A percentile compares a stretch with the other conserved stretches of the same genome.
Evolutionary conservation across 2,797 vertebrate species (phyloP).

Genomic region (Decapterus maruadsi): DNA sequence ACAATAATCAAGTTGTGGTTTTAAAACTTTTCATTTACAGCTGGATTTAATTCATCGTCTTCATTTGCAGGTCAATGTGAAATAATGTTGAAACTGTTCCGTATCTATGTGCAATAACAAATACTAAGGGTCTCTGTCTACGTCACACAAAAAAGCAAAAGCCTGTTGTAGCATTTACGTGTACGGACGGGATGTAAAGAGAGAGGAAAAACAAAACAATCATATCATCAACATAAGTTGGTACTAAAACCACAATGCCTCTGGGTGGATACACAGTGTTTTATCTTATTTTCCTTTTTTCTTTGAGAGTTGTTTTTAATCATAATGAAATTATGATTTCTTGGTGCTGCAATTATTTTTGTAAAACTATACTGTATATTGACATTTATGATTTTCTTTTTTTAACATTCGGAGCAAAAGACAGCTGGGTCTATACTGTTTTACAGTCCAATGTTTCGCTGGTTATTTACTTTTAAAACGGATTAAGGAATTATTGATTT

Average conservation of each 20-base stretch:
- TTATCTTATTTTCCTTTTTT: slow-evolving; percentile 56
- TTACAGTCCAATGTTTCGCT: slow-evolving; percentile 69
- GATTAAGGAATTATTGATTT: neutral
- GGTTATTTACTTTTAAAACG: slow-evolving; percentile 41
- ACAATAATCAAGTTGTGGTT: slow-evolving; percentile 29
- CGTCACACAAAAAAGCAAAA: slow-evolving; percentile 28
- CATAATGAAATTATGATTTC: slow-evolving; percentile 82
- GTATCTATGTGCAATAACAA: slow-evolving; percentile 61
- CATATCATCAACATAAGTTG: slow-evolving; percentile 45
- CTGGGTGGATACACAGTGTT: slow-evolving; percentile 63
- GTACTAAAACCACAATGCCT: slow-evolving; percentile 72
- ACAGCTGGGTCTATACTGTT: slow-evolving; percentile 50
- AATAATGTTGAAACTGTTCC: slow-evolving; percentile 17
- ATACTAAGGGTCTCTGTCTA: slow-evolving; percentile 24
- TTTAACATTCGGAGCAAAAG: slow-evolving; percentile 37
- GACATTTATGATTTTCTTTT: slow-evolving; percentile 36
- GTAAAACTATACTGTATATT: slow-evolving; percentile 74
- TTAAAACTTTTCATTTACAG: slow-evolving; percentile 20
- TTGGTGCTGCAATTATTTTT: slow-evolving; percentile 87
- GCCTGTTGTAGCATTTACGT: slow-evolving; percentile 53
- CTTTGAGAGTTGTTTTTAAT: slow-evolving; percentile 59
- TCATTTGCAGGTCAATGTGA: slow-evolving; percentile 34
- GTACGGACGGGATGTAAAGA: slow-evolving; percentile 16
- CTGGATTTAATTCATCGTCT: slow-evolving; percentile 20
- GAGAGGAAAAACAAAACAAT: slow-evolving; percentile 39